Base-by-base conservation (phyloP, 2,113 vertebrate species). In the Pelmatolapia mariae region DNA sequence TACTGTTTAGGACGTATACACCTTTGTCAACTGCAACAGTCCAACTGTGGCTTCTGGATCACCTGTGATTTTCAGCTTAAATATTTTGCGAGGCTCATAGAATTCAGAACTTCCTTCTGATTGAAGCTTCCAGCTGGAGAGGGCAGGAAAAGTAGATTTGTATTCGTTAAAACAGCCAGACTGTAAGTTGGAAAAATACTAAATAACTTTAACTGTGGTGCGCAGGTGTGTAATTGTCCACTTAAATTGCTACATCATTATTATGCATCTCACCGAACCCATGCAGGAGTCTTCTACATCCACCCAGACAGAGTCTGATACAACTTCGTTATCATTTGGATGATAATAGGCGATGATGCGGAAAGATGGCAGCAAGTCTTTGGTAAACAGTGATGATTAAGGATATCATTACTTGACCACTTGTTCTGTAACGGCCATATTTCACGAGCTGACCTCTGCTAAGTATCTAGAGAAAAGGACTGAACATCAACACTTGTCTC, bases 221-320 rank as follows among this genome's bases (percentile, higher is more conserved):
- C 0, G 7, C 15, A 36, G 15, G 16, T 59, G 38, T 45, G 15
- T 29, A 15, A 54, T 9, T 43, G 6, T 16, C 80, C 40, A 76
- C 24, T 76, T 76, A 29, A 40, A 57, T 56, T 43, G 80, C 80
- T 26, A 43, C 22, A 56, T 59, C 52, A 19, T 26, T 59, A 43
- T 63, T 63, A 38, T 47, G 6, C 5, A 24, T 54, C 92, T 82
- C 80, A 97, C 97, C 76, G 16, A 92, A 45, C 96, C 96, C 89
- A 96, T 96, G 89, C 97, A 97, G 12, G 91, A 86, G 85, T 96
- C 95, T 26, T 92, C 91, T 43, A 96, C 91, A 7, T 96, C 92
- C 50, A 97, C 93, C 96, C 95, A 97, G 36, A 97, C 13, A n/a
- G 97, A 96, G 81, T 97, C 97, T 3, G 97, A 95, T 12, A 97